Conservation (phyloP, 2,888 invertebrate genomes). For the Plagodis dolabraria region DNA sequence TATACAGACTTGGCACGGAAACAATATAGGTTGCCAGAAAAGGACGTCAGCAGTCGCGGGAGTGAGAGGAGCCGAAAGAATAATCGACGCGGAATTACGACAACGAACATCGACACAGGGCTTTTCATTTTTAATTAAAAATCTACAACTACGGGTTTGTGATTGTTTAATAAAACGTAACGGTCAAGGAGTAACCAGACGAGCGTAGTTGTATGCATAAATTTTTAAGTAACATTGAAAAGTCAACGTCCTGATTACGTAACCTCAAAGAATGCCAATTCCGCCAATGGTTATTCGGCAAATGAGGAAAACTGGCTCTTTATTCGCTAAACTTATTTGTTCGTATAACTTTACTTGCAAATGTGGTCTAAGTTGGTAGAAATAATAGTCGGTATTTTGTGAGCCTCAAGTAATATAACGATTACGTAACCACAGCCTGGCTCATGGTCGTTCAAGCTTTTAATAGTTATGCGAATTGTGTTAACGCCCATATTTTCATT, state of each 20-base stretch:
- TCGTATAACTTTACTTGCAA: conserved; percentile 14
- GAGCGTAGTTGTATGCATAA: conserved; percentile 18
- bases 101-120: conserved; percentile 57
- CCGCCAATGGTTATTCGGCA: conserved; percentile 8
- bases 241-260: conserved; percentile 37
- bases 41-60: conserved; percentile 66
- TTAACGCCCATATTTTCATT: conserved; percentile 26
- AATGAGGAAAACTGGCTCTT: conserved; percentile 18
- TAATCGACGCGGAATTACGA: conserved; percentile 60
- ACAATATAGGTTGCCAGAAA: conserved; percentile 75
- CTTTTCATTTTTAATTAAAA: conserved; percentile 66
- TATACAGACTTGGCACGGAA: conserved; percentile 74
- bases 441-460: conserved; percentile 34
- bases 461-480: conserved; percentile 25
- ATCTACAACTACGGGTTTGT: conserved; percentile 49
- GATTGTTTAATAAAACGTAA: conserved; percentile 47
- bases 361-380: conserved; percentile 29
- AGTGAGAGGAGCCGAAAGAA: conserved; percentile 62
- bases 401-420: conserved; percentile 39
- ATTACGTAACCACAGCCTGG: conserved; percentile 46
- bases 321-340: conserved; percentile 10
- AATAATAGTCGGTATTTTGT: conserved; percentile 36
- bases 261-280: conserved; percentile 21
- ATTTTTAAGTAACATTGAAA: conserved; percentile 21
- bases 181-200: conserved; percentile 41